phyloP scores from a whole-genome alignment of 2,888 invertebrate genomes.

The Macrophya annulata region DNA sequence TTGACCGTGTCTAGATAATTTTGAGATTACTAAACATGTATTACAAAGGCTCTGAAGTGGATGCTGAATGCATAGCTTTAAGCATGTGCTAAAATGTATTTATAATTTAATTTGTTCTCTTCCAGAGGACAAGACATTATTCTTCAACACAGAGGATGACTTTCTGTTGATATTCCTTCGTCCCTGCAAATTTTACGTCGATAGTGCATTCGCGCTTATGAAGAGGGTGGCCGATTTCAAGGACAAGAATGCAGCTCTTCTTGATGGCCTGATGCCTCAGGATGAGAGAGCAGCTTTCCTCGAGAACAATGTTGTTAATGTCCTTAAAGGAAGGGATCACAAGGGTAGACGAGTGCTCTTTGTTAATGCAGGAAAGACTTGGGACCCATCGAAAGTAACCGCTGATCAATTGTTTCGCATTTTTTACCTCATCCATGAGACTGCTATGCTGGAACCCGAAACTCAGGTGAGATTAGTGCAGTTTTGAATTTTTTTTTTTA shows the following conservation, averaged over 20 bases:
- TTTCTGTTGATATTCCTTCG: conserved; percentile 89
- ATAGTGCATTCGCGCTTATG: conserved; percentile 91
- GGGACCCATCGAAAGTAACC: conserved; percentile 88
- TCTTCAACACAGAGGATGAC: conserved; percentile 89
- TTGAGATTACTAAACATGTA: neutral
- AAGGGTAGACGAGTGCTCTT: conserved; percentile 88
- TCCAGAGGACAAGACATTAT: conserved; percentile 84
- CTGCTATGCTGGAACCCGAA: conserved; percentile 89
- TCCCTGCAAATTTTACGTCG: conserved; percentile 91
- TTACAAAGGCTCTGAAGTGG: neutral
- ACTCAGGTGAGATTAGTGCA: conserved; percentile 81
- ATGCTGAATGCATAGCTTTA: neutral
- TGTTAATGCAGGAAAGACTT: conserved; percentile 87
- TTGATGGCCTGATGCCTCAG: conserved; percentile 85
- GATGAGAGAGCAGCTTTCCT: conserved; percentile 86
- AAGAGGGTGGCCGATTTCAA: conserved; percentile 89
- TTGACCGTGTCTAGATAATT: neutral
- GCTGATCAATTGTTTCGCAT: conserved; percentile 90
- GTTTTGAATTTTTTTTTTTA: neutral
- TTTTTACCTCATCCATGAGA: conserved; percentile 90
- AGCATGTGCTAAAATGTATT: neutral
- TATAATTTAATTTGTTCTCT: conserved; percentile 59
- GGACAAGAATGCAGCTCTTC: conserved; percentile 84
- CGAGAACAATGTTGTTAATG: conserved; percentile 89
- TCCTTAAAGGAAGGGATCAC: conserved; percentile 88